Base-by-base conservation (phyloP, 2,888 invertebrate genomes). In the Tetragnatha montana region DNA sequence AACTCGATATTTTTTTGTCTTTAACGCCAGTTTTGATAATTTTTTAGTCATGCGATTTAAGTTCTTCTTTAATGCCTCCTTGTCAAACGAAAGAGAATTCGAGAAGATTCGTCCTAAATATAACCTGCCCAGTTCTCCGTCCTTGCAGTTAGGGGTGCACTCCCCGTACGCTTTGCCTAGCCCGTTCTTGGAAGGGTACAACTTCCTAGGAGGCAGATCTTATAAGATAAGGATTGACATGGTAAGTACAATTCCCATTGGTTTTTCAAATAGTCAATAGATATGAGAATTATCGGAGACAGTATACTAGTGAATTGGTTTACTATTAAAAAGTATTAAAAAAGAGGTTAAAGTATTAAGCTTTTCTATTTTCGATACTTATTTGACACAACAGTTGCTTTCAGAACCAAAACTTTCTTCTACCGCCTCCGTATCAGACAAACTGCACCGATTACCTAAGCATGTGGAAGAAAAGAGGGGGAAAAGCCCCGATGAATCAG, bases 91-190 rank as follows among this genome's bases (percentile, higher is more conserved):
- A n/a, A 21, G 7, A 12, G 17, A 49, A 12, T 50, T 22, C n/a
- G 12, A 35, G 35, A 35, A 69, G 6, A 8, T 10, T 19, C 69
- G 69, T 0, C 82, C 87, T n/a, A 49, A 49, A 6, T 71, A 35
- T 68, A 83, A 74, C 74, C 0, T 79, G 6, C 88, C 88, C 6
- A 51, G n/a, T n/a, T 21, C 14, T 17, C 88, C 88, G 1, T 78
- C 76, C 14, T 17, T 88, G 7, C 88, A 83, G 12, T 74, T 88
- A 6, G 83, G 83, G 3, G 69, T 88, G 14, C 88, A 88, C 51
- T 83, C 80, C 8, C 88, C 88, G 0, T 88, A 83, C 49, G 68
- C 69, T 50, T 51, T 88, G 14, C 88, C 88, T 60, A 88, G 83
- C 69, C 88, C 88, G 6, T 83, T 49, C 49, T 1, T 50, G 19